A percentile compares a stretch with the other conserved stretches of the same genome.
Evolutionary conservation across 2,113 vertebrate genomes (phyloP).

Genomic region (Lathamus discolor): DNA sequence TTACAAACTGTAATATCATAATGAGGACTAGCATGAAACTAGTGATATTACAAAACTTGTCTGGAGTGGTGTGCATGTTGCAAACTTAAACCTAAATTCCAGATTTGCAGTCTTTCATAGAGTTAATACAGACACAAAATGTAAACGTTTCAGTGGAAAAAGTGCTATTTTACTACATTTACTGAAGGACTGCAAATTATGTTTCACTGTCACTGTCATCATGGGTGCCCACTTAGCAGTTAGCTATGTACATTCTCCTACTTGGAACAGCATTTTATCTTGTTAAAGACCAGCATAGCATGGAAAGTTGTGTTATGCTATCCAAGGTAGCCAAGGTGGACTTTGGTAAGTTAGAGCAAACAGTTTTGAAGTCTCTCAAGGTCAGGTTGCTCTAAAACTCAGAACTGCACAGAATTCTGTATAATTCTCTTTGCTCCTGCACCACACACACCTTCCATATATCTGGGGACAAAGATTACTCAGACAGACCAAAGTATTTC

Average conservation of each 20-base stretch:
- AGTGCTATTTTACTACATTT: not conserved
- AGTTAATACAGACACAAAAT: not conserved
- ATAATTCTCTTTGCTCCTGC: not conserved
- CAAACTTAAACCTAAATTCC: not conserved
- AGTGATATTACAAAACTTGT: not conserved
- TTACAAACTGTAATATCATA: not conserved
- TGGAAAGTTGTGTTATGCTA: not conserved
- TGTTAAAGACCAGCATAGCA: not conserved
- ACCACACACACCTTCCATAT: too few species aligned
- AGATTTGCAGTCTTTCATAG: not conserved
- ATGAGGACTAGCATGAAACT: not conserved
- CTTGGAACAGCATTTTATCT: not conserved
- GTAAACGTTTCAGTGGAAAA: not conserved
- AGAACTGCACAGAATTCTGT: not conserved
- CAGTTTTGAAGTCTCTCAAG: not conserved
- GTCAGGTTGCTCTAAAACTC: not conserved
- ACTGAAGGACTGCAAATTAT: not conserved
- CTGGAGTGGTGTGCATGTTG: not conserved
- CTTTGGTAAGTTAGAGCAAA: not conserved
- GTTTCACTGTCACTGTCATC: not conserved
- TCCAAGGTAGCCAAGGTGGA: not conserved
- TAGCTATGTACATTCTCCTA: rapidly evolving
- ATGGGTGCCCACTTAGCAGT: rapidly evolving
- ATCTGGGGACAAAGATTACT: not conserved
- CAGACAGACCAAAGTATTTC: not conserved